These are phyloP conservation scores for Epinephelus fuscoguttatus DNA, from an alignment of 2,113 vertebrate genomes.

Conservation along the genomic window DNA sequence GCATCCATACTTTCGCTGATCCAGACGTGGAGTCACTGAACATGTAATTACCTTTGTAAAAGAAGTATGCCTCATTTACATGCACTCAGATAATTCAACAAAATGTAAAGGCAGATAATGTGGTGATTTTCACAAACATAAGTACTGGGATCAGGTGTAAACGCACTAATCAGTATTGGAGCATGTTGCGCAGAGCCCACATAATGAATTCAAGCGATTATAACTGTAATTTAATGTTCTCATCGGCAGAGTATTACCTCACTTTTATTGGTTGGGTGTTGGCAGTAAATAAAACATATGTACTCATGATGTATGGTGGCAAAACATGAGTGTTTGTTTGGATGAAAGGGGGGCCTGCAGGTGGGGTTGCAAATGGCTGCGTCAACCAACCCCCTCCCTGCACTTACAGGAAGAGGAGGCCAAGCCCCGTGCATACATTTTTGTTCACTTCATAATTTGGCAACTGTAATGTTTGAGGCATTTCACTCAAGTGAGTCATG, in stretches of 20 bases:
- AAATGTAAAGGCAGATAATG: slow-evolving; percentile 36
- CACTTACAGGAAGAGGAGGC: slow-evolving; percentile 55
- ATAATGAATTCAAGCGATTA: slow-evolving; percentile 59
- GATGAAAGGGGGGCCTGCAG: slow-evolving; percentile 35
- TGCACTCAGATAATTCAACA: slow-evolving; percentile 17
- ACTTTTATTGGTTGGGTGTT: slow-evolving; percentile 47
- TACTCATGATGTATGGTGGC: slow-evolving; percentile 41
- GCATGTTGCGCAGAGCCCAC: slow-evolving; percentile 11
- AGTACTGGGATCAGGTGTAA: slow-evolving; percentile 44
- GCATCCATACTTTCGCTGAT: slow-evolving; percentile 70
- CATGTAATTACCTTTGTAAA: slow-evolving; percentile 63
- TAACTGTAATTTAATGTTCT: slow-evolving; percentile 53
- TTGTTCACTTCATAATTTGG: slow-evolving; percentile 73
- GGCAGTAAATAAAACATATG: slow-evolving; percentile 54
- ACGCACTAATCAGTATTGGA: slow-evolving; percentile 48
- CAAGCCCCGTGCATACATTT: slow-evolving; percentile 63
- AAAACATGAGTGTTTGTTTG: slow-evolving; percentile 48
- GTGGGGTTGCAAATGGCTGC: slow-evolving; percentile 14
- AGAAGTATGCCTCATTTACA: slow-evolving; percentile 39
- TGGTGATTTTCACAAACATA: slow-evolving; percentile 50
- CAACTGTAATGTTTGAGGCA: slow-evolving; percentile 68
- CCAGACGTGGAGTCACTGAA: slow-evolving; percentile 60
- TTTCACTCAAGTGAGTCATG: slow-evolving; percentile 83
- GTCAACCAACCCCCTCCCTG: neutral
- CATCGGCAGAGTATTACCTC: slow-evolving; percentile 32